Percentiles rank a stretch among this genome's conserved stretches.
Evolutionary conservation across 2,888 invertebrate genomes (phyloP).

Genomic region (Oscheius sp.): DNA sequence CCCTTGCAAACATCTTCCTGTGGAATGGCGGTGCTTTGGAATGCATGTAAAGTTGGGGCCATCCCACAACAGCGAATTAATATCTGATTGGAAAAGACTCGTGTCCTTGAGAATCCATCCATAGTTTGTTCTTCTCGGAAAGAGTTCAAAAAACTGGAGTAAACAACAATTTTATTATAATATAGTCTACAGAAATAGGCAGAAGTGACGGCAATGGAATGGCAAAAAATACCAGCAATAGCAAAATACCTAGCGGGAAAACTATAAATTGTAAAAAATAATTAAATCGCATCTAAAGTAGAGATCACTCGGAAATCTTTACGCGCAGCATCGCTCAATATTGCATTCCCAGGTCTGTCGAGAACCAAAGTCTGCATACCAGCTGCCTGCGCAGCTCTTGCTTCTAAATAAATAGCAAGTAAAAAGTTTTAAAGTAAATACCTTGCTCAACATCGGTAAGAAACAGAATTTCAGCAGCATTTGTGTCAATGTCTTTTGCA

Average conservation of each 20-base stretch:
- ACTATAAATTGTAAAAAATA: conserved; percentile 8
- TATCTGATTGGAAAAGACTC: conserved; percentile 31
- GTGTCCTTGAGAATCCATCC: conserved; percentile 5
- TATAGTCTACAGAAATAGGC: background rate
- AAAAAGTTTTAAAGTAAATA: conserved; percentile 71
- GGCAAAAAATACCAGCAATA: background rate
- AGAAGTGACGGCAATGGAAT: conserved; percentile 2
- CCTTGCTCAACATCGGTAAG: conserved; percentile 87
- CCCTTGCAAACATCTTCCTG: background rate
- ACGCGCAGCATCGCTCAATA: conserved; percentile 78
- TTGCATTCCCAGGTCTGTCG: conserved; percentile 83
- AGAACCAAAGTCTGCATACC: conserved; percentile 82
- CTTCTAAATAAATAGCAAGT: conserved; percentile 81
- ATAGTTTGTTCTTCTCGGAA: conserved; percentile 4
- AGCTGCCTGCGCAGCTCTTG: conserved; percentile 83
- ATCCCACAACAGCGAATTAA: conserved; percentile 26
- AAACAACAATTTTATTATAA: conserved; percentile 9
- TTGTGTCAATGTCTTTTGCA: conserved; percentile 79
- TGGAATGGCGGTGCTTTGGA: conserved; percentile 12
- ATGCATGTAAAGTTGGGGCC: conserved; percentile 29
- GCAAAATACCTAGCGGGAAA: background rate
- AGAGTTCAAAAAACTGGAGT: background rate
- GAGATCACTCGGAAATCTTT: conserved; percentile 37
- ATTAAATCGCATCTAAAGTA: conserved; percentile 46
- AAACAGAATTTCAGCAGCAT: conserved; percentile 83